A percentile compares a stretch with the other conserved stretches of the same genome.
Conservation (phyloP, 2,888 invertebrate species). For the Lasius platythorax region DNA sequence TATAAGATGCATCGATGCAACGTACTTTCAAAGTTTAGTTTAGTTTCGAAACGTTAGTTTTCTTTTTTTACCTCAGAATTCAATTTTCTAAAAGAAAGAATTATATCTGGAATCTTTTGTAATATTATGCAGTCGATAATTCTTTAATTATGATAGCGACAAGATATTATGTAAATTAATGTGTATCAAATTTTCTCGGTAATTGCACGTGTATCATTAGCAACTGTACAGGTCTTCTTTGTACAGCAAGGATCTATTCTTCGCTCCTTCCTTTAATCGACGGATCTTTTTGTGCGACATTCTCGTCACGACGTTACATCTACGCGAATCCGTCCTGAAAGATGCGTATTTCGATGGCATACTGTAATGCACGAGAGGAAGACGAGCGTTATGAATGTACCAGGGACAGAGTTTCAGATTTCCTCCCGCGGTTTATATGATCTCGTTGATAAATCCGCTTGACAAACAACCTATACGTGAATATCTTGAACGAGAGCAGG, state of each 20-base stretch:
- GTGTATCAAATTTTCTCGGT: not conserved
- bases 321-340: slow-evolving; percentile 8
- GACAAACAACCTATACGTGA: slow-evolving; percentile 44
- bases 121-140: not conserved
- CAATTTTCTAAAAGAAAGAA: not conserved
- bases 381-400: slow-evolving; percentile 43
- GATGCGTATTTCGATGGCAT: slow-evolving; percentile 38
- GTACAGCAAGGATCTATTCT: not conserved
- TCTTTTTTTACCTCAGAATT: not conserved
- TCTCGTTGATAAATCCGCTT: slow-evolving; percentile 48
- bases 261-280: slow-evolving; percentile 7
- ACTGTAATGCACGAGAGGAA: slow-evolving; percentile 1
- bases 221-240: not conserved
- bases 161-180: not conserved
- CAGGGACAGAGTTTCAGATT: slow-evolving; percentile 44
- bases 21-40: slow-evolving; percentile 21
- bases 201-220: not conserved
- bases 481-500: slow-evolving; percentile 31
- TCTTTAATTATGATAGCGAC: not conserved
- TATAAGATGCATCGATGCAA: slow-evolving; percentile 33
- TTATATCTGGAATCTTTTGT: not conserved
- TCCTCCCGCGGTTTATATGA: slow-evolving; percentile 42
- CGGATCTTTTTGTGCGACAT: not conserved
- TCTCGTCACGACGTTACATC: slow-evolving; percentile 37
- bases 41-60: not conserved